Percentiles rank a stretch among this genome's conserved stretches.
Conservation (phyloP, 64 coral and sea anemone species). For the Trachythela sp. region DNA sequence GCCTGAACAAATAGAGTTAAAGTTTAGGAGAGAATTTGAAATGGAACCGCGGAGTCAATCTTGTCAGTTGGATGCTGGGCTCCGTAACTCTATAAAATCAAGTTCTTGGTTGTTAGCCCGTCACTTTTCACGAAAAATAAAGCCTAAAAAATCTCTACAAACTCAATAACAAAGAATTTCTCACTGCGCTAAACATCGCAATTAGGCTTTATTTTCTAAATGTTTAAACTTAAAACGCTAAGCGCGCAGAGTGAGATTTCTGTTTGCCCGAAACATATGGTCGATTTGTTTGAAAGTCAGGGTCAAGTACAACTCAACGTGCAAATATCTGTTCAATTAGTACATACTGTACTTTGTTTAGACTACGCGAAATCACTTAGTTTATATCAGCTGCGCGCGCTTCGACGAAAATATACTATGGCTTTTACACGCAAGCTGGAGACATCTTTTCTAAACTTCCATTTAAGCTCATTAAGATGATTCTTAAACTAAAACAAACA, state of each 20-base stretch:
- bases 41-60: too few relatives aligned
- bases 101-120: too few relatives aligned
- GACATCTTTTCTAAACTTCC: not conserved
- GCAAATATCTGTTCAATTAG: slow-evolving; percentile 9
- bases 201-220: not conserved
- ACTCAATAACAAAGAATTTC: too few relatives aligned
- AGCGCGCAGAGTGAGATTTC: not conserved
- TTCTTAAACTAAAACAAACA: not conserved
- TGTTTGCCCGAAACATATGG: not conserved
- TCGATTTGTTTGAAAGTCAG: not conserved
- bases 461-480: not conserved
- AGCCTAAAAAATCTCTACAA: too few relatives aligned
- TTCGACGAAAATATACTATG: not conserved
- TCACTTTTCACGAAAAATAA: too few relatives aligned
- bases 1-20: too few relatives aligned
- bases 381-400: not conserved
- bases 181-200: too few relatives aligned
- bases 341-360: not conserved
- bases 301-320: not conserved
- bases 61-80: too few relatives aligned
- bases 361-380: not conserved
- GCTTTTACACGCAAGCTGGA: not conserved
- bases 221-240: not conserved
- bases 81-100: too few relatives aligned
- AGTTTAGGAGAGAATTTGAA: too few relatives aligned